Percentiles rank a stretch among this genome's conserved stretches.
Evolutionary conservation across 2,113 vertebrate species (phyloP).

Genomic region (Apistogramma diplotaenia): DNA sequence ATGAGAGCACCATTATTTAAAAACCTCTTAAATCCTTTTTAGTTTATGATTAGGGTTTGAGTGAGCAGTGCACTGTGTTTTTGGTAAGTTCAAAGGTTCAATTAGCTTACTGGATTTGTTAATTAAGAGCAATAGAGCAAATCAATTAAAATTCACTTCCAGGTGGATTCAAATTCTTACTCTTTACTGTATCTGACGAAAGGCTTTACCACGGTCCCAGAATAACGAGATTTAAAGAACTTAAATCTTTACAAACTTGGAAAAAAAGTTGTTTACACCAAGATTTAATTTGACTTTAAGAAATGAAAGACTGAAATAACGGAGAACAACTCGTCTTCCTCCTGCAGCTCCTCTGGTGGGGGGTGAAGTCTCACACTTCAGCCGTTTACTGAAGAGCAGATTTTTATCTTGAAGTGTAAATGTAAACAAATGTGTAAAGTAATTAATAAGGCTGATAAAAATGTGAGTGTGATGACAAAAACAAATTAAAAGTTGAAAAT

Average conservation of each 20-base stretch:
- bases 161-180: not conserved
- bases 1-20: not conserved
- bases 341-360: not conserved
- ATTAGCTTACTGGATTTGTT: not conserved
- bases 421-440: too few relatives aligned
- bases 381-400: not conserved
- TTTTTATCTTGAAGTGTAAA: not conserved
- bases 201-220: not conserved
- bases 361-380: not conserved
- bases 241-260: not conserved
- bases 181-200: fast-evolving
- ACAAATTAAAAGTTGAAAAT: not conserved
- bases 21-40: not conserved
- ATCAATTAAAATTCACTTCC: not conserved
- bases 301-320: not conserved
- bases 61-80: not conserved
- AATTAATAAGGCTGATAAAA: not conserved
- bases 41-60: not conserved
- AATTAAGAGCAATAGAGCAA: not conserved
- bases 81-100: not conserved
- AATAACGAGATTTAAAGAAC: not conserved
- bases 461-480: not conserved
- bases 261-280: not conserved
- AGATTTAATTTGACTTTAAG: not conserved
- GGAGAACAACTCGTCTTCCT: not conserved